phyloP scores from a whole-genome alignment of 2,888 invertebrate species.

The Coelopa pilipes region DNA sequence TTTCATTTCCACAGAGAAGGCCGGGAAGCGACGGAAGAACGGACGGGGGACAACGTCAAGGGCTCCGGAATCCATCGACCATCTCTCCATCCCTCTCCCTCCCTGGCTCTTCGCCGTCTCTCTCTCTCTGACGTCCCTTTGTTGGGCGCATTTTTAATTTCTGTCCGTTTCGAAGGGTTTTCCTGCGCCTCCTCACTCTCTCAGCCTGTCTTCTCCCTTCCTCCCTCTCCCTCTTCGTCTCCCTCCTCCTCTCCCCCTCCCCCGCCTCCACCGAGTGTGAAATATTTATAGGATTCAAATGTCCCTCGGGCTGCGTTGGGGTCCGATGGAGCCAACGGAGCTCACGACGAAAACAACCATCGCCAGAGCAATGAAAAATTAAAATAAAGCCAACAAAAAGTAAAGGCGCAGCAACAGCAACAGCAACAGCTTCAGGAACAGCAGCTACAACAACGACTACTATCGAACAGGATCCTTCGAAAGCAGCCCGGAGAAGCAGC shows the following conservation, averaged over 20 bases:
- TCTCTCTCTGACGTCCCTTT: background rate
- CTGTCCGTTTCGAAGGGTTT: constrained; percentile 17
- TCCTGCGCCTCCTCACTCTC: background rate
- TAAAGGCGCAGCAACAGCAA: background rate
- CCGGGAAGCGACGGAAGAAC: too few species aligned
- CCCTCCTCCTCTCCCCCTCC: background rate
- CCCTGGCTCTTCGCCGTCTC: too few species aligned
- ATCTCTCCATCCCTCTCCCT: too few species aligned
- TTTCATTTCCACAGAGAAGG: background rate
- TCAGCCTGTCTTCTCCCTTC: constrained; percentile 5
- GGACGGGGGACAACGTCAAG: too few species aligned
- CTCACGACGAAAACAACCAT: constrained; percentile 3
- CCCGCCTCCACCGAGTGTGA: constrained; percentile 23
- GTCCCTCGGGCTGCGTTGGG: constrained; percentile 21
- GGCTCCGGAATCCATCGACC: too few species aligned
- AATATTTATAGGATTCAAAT: constrained; percentile 32
- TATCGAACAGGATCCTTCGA: too few species aligned
- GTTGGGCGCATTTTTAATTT: constrained; percentile 4
- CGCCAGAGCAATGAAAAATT: background rate
- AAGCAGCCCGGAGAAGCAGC: too few species aligned
- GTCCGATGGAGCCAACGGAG: too few species aligned
- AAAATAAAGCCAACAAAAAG: constrained; percentile 6
- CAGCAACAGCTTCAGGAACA: background rate
- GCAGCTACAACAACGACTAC: too few species aligned
- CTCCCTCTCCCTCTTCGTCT: background rate